A percentile compares a stretch with the other conserved stretches of the same genome.
Evolutionary conservation across 2,797 vertebrate species (phyloP).

Genomic region (Eidolon dupreanum): DNA sequence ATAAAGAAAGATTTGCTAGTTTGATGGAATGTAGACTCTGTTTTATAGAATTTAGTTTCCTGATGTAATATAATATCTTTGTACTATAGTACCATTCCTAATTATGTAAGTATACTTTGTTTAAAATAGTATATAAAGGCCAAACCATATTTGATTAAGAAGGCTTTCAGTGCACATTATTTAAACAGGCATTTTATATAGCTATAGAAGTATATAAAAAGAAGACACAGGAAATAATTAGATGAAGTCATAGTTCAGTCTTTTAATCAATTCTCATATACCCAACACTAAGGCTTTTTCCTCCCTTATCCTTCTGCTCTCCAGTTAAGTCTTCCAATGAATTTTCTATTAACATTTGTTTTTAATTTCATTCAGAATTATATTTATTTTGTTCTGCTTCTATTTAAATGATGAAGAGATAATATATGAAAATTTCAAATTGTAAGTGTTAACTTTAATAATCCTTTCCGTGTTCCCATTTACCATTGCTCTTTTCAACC

Average conservation of each 20-base stretch:
- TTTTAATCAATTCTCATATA: background rate
- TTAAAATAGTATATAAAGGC: constrained; percentile 47
- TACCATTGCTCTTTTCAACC: background rate
- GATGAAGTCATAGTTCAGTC: background rate
- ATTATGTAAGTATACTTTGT: constrained; percentile 56
- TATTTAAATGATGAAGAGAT: background rate
- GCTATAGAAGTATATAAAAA: background rate
- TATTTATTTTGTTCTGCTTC: background rate
- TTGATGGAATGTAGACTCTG: constrained; percentile 53
- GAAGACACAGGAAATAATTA: background rate
- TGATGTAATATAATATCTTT: constrained; percentile 62
- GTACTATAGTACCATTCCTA: constrained; percentile 46
- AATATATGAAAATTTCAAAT: background rate
- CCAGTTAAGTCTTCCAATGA: background rate
- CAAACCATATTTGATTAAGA: constrained; percentile 38
- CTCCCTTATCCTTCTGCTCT: background rate
- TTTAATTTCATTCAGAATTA: background rate
- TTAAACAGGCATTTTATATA: constrained; percentile 31
- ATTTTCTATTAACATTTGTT: constrained; percentile 12
- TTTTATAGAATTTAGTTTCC: constrained; percentile 64
- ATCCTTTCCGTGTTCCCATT: background rate
- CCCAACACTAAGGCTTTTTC: background rate
- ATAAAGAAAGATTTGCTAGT: constrained; percentile 33
- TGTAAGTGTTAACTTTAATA: background rate
- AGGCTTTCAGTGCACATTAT: constrained; percentile 3